Base-by-base conservation (phyloP, 2,888 invertebrate species). In the Netelia melanura region DNA sequence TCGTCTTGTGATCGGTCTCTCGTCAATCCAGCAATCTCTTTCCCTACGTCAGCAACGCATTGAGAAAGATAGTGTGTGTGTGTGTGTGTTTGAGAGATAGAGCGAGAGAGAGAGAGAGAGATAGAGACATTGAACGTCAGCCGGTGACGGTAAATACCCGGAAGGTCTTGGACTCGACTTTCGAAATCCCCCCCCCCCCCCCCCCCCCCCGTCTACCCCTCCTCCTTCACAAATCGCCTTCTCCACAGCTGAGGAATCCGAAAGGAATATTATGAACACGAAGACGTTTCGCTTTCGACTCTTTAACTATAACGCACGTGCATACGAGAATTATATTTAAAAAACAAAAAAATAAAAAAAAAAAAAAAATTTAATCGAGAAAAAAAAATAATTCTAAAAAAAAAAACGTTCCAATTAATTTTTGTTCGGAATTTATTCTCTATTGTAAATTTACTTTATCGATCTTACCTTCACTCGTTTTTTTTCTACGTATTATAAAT, bases 261-360 rank as follows among this genome's bases (percentile, higher is more conserved):
- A 84, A 81, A 84, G 84, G 84, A 58, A 14, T 44, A 58, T 81
- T 58, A 58, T 56, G 44, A 14, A 25, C 58, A 58, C 84, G 76
- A 80, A 76, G 86, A 88, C 89, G 89, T 91, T 90, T 91, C 91
- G 90, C 90, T 91, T 91, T 91, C 90, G 88, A 90, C 87, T 89
- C 88, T 87, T 87, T 87, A 21, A 62, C 62, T 38, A 54, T 25
- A 38, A 70, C 44, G 72, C 21, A 68, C 75, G 43, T 56, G 54
- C 62, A 14, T 2, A 21, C 21, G 14, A 48, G 14, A 48, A 10
- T 14, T 14, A 44, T 14, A 30, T 14, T 17, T 11, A n/a, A 68
- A 48, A 10, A 62, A 23, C 0, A 21, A 21, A 21, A 21, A 21
- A 21, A 17, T 25, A 23, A 44, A 17, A 43, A 23, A 44, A 56